Conservation (phyloP, 2,888 invertebrate genomes). For the Cordylochernes scorpioides region DNA sequence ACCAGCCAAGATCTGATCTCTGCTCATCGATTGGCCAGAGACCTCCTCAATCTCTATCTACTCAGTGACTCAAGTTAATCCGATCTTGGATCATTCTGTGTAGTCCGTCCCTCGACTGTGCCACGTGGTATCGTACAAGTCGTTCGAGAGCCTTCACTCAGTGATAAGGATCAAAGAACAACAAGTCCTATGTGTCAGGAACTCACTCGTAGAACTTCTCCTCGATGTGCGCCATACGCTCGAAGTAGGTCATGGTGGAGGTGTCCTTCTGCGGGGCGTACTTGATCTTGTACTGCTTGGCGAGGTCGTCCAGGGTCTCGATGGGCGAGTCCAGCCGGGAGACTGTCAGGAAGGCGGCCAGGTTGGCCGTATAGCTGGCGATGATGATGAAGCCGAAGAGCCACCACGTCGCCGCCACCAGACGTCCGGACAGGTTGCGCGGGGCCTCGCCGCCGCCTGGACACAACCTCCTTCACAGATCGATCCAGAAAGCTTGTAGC, state of each 20-base stretch:
- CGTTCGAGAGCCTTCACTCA: too few relatives aligned
- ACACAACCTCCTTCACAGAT: too few relatives aligned
- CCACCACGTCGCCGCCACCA: constrained; percentile 97
- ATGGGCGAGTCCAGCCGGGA: constrained; percentile 74
- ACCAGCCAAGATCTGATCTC: too few relatives aligned
- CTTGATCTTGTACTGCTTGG: constrained; percentile 81
- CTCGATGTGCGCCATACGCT: constrained; percentile 85
- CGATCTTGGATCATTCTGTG: too few relatives aligned
- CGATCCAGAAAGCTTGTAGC: too few relatives aligned
- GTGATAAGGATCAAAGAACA: too few relatives aligned
- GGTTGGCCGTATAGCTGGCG: constrained; percentile 89
- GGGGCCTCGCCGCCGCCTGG: constrained; percentile 76
- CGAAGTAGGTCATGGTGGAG: constrained; percentile 71
- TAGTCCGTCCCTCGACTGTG: too few relatives aligned
- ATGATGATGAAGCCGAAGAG: constrained; percentile 94
- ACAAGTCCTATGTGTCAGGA: too few relatives aligned
- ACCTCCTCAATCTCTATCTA: too few relatives aligned
- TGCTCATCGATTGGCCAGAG: too few relatives aligned
- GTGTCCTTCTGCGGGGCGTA: constrained; percentile 75
- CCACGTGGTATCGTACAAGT: too few relatives aligned
- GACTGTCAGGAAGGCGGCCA: constrained; percentile 77
- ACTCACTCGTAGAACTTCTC: constrained; percentile 71
- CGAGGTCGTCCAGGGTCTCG: constrained; percentile 71
- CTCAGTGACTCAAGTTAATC: too few relatives aligned
- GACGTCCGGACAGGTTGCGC: constrained; percentile 72